A percentile compares a stretch with the other conserved stretches of the same genome.
phyloP scores from a whole-genome alignment of 2,113 vertebrate species.

The Amazona guildingii region DNA sequence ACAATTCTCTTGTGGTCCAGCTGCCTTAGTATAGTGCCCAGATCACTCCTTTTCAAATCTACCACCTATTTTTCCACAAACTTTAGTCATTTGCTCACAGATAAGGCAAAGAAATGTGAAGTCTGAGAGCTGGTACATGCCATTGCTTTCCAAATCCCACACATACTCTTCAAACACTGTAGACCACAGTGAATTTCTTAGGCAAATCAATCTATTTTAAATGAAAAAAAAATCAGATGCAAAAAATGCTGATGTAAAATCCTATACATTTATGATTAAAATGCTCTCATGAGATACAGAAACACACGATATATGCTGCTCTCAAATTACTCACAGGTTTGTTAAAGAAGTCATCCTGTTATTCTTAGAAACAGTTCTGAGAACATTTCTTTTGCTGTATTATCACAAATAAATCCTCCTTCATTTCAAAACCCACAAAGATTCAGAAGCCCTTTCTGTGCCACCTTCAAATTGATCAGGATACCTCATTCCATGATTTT shows the following conservation, averaged over 20 bases:
- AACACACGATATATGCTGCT: not conserved
- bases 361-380: constrained; percentile 50
- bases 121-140: not conserved
- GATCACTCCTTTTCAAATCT: not conserved
- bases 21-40: not conserved
- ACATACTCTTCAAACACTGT: not conserved
- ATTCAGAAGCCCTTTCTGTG: not conserved
- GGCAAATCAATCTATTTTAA: not conserved
- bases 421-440: not conserved
- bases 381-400: constrained; percentile 12
- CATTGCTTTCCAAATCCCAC: not conserved
- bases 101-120: not conserved
- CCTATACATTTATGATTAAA: constrained; percentile 11
- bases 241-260: not conserved
- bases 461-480: not conserved
- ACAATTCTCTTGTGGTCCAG: not conserved
- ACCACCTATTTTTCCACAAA: not conserved
- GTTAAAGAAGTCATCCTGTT: constrained; percentile 22
- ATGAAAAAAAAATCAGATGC: not conserved
- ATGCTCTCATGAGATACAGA: not conserved
- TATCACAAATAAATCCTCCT: not conserved
- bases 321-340: constrained; percentile 20
- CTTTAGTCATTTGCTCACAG: not conserved
- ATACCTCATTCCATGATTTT: not conserved
- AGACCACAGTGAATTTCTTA: not conserved